These are phyloP conservation scores for Aphaenogaster rudis DNA, from an alignment of 1,140 invertebrate genomes.

Conservation along the genomic window DNA sequence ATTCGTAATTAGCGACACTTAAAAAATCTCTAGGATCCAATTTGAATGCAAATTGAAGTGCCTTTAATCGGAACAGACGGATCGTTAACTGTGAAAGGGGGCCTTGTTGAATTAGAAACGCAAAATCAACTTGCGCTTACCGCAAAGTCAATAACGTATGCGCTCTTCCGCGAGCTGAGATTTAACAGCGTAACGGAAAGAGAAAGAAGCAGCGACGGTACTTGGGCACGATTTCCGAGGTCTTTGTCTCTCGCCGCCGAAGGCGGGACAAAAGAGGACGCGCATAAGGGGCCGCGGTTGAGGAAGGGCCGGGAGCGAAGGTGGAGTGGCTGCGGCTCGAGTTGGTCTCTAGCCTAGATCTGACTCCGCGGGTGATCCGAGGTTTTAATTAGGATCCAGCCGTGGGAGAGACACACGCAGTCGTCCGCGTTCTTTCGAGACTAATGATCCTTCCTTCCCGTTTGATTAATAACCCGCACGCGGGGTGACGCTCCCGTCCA, in stretches of 20 bases:
- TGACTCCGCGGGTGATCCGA: slow-evolving; percentile 76
- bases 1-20: not conserved
- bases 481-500: slow-evolving; percentile 55
- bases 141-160: slow-evolving; percentile 28
- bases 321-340: slow-evolving; percentile 68
- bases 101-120: slow-evolving; percentile 7
- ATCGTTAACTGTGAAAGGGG: not conserved
- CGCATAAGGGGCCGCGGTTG: slow-evolving; percentile 31
- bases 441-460: slow-evolving; percentile 69
- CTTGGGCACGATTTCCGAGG: slow-evolving; percentile 83
- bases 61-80: slow-evolving; percentile 8
- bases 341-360: slow-evolving; percentile 82
- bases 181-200: not conserved
- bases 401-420: not conserved
- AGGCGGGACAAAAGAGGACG: slow-evolving; percentile 58
- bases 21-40: slow-evolving; percentile 23
- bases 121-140: not conserved
- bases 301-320: slow-evolving; percentile 72
- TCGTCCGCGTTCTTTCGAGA: slow-evolving; percentile 61
- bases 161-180: not conserved
- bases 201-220: slow-evolving; percentile 46
- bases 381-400: slow-evolving; percentile 81
- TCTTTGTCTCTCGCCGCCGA: slow-evolving; percentile 76
- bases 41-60: slow-evolving; percentile 21
- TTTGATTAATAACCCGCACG: slow-evolving; percentile 72